A percentile compares a stretch with the other conserved stretches of the same genome.
These are phyloP conservation scores for Apteryx mantelli DNA, from an alignment of 2,113 vertebrate species.

Conservation along the genomic window DNA sequence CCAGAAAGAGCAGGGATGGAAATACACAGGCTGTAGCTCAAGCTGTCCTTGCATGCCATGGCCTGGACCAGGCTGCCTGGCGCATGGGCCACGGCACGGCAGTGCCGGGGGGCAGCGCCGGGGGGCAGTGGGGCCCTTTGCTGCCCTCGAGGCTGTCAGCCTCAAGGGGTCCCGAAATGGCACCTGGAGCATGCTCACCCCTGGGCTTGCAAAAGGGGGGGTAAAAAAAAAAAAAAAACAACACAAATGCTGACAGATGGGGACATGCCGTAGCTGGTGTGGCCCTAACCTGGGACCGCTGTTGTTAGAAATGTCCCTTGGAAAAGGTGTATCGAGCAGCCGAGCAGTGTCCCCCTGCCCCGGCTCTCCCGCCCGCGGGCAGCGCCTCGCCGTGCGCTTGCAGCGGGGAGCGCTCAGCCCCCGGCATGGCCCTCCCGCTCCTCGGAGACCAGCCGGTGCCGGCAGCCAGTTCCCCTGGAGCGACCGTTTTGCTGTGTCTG, in stretches of 20 bases:
- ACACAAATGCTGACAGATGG: not conserved
- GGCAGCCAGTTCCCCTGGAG: not conserved
- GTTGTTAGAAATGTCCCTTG: not conserved
- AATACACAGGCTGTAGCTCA: not conserved
- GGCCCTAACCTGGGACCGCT: not conserved
- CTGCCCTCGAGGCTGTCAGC: not conserved
- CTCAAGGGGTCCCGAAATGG: not conserved
- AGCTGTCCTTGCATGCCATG: not conserved
- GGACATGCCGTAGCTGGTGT: not conserved
- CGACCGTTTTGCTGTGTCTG: not conserved
- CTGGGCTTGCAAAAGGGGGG: not conserved
- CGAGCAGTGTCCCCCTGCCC: no score
- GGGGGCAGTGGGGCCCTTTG: not conserved
- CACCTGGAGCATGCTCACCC: rapidly evolving
- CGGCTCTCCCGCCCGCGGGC: no score
- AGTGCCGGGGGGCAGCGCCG: not conserved
- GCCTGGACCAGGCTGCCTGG: not conserved
- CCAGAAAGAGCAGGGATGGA: not conserved
- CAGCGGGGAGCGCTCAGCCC: no score
- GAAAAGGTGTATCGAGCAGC: not conserved
- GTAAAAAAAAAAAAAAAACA: not conserved
- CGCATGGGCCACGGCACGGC: no score
- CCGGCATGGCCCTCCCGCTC: not conserved
- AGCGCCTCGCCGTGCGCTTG: no score
- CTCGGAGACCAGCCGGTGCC: not conserved